These are phyloP conservation scores for Notarius lentiginosus DNA, from an alignment of 2,113 vertebrate species.

Conservation along the genomic window DNA sequence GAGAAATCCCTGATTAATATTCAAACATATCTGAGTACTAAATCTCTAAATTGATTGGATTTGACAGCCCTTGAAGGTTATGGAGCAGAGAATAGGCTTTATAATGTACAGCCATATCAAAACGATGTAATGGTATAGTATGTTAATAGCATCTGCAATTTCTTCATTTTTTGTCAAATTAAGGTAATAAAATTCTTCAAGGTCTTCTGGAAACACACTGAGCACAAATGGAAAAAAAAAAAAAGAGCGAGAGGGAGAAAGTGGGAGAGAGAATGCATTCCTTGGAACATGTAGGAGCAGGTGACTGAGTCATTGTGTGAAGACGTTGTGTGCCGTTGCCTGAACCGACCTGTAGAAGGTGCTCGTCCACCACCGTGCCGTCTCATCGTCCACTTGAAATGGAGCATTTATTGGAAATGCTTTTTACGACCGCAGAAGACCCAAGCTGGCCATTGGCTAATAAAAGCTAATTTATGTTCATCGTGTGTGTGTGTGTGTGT, in stretches of 20 bases:
- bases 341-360: background rate
- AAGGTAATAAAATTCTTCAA: background rate
- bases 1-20: background rate
- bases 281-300: background rate
- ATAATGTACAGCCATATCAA: background rate
- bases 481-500: slow-evolving; percentile 29
- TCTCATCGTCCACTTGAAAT: background rate
- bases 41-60: background rate
- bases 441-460: slow-evolving; percentile 51
- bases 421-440: slow-evolving; percentile 52
- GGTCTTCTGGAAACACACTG: slow-evolving; percentile 32
- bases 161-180: slow-evolving; percentile 5
- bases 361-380: background rate
- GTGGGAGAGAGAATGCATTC: background rate
- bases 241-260: background rate
- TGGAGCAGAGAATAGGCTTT: background rate
- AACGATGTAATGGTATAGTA: no score
- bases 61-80: background rate
- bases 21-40: background rate
- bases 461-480: slow-evolving; percentile 57
- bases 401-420: slow-evolving; percentile 55
- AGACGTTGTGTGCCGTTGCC: background rate
- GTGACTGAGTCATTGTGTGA: background rate
- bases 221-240: background rate
- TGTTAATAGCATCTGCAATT: background rate